Conservation (phyloP, 2,113 vertebrate species). For the Tursiops truncatus region DNA sequence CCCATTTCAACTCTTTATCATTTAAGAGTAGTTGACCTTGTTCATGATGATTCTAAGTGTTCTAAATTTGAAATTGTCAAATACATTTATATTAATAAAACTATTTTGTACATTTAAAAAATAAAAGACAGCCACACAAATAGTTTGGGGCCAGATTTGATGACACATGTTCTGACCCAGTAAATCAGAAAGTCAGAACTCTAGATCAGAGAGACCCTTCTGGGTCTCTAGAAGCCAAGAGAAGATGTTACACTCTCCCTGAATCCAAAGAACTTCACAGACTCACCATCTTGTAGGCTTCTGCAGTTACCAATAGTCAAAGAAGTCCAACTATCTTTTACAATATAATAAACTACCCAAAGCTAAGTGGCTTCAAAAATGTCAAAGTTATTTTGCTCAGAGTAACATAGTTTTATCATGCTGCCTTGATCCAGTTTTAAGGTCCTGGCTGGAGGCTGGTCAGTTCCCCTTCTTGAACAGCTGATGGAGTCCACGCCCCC, state of each 20-base stretch:
- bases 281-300: not conserved
- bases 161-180: not conserved
- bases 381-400: not conserved
- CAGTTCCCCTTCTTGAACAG: not conserved
- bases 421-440: not conserved
- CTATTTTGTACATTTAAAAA: not conserved
- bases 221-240: not conserved
- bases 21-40: not conserved
- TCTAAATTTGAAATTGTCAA: constrained; percentile 51
- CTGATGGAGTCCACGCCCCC: not conserved
- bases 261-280: not conserved
- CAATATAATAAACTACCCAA: not conserved
- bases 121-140: not conserved
- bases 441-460: not conserved
- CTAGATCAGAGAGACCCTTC: not conserved
- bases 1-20: not conserved
- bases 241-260: not conserved
- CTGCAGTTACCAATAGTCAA: not conserved
- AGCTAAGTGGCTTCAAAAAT: not conserved
- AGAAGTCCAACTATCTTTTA: not conserved
- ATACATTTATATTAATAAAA: constrained; percentile 58
- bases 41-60: constrained; percentile 38
- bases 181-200: not conserved
- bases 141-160: not conserved
- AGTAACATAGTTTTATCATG: not conserved